phyloP scores from a whole-genome alignment of 2,113 vertebrate species.

The Saguinus midas region DNA sequence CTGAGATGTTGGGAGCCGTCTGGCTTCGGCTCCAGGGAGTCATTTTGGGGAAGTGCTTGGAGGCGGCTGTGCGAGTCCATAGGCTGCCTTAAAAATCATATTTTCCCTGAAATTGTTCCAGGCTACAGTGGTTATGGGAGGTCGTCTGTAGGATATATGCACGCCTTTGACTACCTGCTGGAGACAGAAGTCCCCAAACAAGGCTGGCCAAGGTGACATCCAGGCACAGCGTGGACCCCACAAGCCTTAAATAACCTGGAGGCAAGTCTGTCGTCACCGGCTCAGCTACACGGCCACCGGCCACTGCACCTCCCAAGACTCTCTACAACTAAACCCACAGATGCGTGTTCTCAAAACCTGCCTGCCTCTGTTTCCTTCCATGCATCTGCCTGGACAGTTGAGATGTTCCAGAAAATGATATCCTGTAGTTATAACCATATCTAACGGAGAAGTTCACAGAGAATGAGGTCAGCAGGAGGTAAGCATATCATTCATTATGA shows the following conservation, averaged over 20 bases:
- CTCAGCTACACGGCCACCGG: rapidly evolving
- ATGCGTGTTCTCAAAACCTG: rapidly evolving
- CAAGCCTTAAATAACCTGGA: rapidly evolving
- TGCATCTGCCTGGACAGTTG: rapidly evolving
- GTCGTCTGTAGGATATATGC: not conserved
- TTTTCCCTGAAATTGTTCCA: constrained; percentile 64
- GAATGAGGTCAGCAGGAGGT: rapidly evolving
- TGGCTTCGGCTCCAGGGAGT: constrained; percentile 52
- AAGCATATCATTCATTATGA: rapidly evolving
- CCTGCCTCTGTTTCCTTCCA: rapidly evolving
- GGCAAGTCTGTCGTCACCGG: rapidly evolving
- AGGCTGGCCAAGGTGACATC: not conserved
- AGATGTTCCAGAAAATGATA: not conserved
- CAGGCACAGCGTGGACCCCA: rapidly evolving
- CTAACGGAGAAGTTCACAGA: not conserved
- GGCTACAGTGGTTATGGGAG: constrained; percentile 61
- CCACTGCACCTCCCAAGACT: rapidly evolving
- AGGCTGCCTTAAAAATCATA: constrained; percentile 51
- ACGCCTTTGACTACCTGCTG: not conserved
- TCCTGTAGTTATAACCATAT: not conserved
- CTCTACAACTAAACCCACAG: not conserved
- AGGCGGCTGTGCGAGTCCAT: constrained; percentile 59
- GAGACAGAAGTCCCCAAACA: not conserved
- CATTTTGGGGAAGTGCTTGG: constrained; percentile 46
- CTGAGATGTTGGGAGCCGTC: constrained; percentile 51